Base-by-base conservation (phyloP, 2,113 vertebrate species). In the Podarcis cretensis region DNA sequence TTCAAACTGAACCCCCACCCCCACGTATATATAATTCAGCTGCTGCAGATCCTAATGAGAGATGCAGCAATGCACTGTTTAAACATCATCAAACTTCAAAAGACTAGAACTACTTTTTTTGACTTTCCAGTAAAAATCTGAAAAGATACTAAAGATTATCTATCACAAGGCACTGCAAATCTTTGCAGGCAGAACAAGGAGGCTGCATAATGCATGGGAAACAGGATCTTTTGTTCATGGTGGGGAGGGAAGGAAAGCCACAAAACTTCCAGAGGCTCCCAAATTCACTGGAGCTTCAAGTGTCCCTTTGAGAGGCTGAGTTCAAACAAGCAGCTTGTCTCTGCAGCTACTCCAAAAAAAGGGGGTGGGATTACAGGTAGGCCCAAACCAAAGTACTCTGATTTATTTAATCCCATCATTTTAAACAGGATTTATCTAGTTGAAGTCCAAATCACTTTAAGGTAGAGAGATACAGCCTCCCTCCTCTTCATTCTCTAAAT, bases 81-180 rank as follows among this genome's bases (percentile, higher is more conserved):
- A 94, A 89, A 86, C 90, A 94, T 92, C 93, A 95, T 95, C 91
- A 92, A 94, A 94, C 82, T 90, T 94, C 90, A 94, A 91, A 94
- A 95, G 92, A 92, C 91, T 84, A 78, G 10, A 89, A 84, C 63
- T 91, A 94, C 76, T 92, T 75, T 94, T 88, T 68, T 27, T 59
- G 40, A 20, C 95, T 96, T 95, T 95, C 94, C 94, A 95, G 94
- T 74, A 93, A 95, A 95, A 94, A 93, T 85, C 94, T 95, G 96
- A 94, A 95, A 96, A 84, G 92, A 94, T 90, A 91, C 87, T 94
- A 93, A 94, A 87, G 87, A 69, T 88, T 88, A 88, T 88, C 81
- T 91, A 94, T 94, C 92, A 92, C 93, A 96, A 97, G 96, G 96
- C 96, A 96, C 95, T 95, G 96, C 96, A 96, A 95, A 92, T 94